phyloP scores from a whole-genome alignment of 2,113 vertebrate species.

The Hipposideros armiger region DNA sequence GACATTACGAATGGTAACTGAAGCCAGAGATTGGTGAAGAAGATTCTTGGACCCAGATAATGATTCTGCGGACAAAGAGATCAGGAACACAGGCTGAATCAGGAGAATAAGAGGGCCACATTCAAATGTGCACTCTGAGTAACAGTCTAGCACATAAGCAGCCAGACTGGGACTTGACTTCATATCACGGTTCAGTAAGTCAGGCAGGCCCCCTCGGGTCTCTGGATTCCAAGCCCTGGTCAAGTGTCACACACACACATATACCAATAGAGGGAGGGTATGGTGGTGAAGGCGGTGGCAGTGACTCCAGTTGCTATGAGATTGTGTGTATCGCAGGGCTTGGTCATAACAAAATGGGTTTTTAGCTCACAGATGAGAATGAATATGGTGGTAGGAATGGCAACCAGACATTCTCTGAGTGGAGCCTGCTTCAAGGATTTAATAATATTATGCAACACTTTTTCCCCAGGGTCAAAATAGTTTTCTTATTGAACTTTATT shows the following conservation, averaged over 20 bases:
- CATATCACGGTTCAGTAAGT: neutral
- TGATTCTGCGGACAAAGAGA: neutral
- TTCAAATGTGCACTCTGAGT: neutral
- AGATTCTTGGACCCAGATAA: neutral
- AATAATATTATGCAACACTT: neutral
- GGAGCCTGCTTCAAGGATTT: neutral
- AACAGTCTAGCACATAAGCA: neutral
- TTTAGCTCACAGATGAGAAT: neutral
- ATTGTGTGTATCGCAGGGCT: neutral
- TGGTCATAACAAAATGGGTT: neutral
- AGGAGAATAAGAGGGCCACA: neutral
- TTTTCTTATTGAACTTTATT: conserved; percentile 12
- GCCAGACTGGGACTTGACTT: neutral
- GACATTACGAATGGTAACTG: neutral
- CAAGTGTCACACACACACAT: neutral
- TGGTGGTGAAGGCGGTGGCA: neutral
- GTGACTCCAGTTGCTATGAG: neutral
- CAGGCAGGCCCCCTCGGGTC: too few species aligned
- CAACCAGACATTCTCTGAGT: neutral
- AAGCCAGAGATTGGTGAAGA: neutral
- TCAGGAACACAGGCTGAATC: neutral
- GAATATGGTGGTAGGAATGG: neutral
- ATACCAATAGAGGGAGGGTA: neutral
- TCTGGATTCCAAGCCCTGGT: neutral
- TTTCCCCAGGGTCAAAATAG: neutral